Evolutionary conservation across 2,113 vertebrate species (phyloP).

Genomic region (Ameiurus melas): DNA sequence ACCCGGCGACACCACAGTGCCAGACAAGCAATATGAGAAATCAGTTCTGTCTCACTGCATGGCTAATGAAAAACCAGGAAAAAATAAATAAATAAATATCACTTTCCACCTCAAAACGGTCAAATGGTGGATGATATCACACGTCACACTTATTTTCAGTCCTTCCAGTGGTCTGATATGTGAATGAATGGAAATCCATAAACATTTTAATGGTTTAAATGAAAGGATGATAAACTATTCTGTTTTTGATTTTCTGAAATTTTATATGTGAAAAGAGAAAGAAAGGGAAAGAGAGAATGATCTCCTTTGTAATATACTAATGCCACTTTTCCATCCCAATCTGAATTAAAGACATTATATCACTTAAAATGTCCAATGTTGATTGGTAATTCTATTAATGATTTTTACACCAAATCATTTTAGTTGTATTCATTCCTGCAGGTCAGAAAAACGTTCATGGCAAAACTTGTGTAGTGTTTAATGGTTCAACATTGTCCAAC

Average conservation of each 20-base stretch:
- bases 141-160: not conserved
- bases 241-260: too few relatives aligned
- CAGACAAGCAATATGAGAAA: slow-evolving; percentile 9
- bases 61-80: not conserved
- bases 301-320: not conserved
- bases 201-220: not conserved
- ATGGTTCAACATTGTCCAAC: not conserved
- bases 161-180: not conserved
- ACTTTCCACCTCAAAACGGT: not conserved
- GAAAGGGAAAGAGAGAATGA: not conserved
- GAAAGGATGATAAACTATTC: not conserved
- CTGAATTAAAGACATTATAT: not conserved
- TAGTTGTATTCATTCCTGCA: not conserved
- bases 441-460: too few relatives aligned
- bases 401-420: not conserved
- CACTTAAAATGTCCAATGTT: not conserved
- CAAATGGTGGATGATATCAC: not conserved
- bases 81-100: not conserved
- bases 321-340: not conserved
- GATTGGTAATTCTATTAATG: not conserved
- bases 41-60: not conserved
- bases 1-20: slow-evolving; percentile 49
- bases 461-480: too few relatives aligned
- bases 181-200: not conserved
- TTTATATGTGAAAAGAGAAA: not conserved